A percentile compares a stretch with the other conserved stretches of the same genome.
Conservation (phyloP, 2,113 vertebrate genomes). For the Paramormyrops kingsleyae region DNA sequence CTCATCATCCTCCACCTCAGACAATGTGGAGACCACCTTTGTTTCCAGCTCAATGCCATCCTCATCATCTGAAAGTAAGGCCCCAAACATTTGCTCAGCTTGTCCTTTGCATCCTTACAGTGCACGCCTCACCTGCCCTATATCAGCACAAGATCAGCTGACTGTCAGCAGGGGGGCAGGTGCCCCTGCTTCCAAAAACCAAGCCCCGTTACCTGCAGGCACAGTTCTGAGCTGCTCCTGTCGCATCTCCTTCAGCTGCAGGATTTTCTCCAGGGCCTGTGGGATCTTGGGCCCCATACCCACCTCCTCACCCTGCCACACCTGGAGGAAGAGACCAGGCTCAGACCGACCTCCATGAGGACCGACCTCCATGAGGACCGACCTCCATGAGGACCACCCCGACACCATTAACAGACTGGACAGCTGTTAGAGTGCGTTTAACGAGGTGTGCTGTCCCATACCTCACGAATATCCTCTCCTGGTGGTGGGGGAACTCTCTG, state of each 20-base stretch:
- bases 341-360: neutral
- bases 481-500: constrained; percentile 73
- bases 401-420: neutral
- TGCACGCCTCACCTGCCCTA: neutral
- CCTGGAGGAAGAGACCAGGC: constrained; percentile 25
- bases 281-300: constrained; percentile 82
- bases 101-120: neutral
- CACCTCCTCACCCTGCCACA: constrained; percentile 69
- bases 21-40: constrained; percentile 53
- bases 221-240: constrained; percentile 77
- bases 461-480: constrained; percentile 79
- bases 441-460: constrained; percentile 30
- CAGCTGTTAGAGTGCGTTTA: neutral
- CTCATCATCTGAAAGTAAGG: constrained; percentile 54
- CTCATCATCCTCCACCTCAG: constrained; percentile 74
- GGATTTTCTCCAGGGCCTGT: constrained; percentile 85
- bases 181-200: neutral
- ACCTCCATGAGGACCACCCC: neutral
- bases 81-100: neutral
- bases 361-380: neutral
- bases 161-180: neutral
- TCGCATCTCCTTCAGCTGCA: constrained; percentile 86
- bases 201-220: constrained; percentile 47
- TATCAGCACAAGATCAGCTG: neutral
- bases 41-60: constrained; percentile 60